Evolutionary conservation across 2,888 invertebrate species (phyloP).

Genomic region (Hypolimnas misippus): DNA sequence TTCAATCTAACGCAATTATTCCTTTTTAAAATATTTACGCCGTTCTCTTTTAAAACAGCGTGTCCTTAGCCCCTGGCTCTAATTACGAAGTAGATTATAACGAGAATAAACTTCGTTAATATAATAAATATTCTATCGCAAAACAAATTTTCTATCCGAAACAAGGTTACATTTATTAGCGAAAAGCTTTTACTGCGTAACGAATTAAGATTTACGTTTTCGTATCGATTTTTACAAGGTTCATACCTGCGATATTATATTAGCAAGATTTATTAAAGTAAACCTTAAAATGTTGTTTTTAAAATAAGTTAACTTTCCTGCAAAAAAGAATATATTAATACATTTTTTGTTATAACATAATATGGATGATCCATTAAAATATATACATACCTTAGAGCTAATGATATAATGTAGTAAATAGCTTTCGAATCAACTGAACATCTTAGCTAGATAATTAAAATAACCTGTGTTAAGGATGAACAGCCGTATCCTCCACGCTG

Average conservation of each 20-base stretch:
- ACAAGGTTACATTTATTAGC: slow-evolving; percentile 10
- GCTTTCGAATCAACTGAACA: too few species aligned
- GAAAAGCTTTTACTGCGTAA: neutral
- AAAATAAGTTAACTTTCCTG: too few species aligned
- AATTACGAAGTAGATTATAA: slow-evolving; percentile 1
- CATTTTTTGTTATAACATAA: too few species aligned
- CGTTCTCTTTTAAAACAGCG: neutral
- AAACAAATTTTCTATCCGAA: slow-evolving; percentile 7
- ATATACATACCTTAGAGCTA: too few species aligned
- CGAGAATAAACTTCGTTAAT: slow-evolving; percentile 2
- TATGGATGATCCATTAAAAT: too few species aligned
- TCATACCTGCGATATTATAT: neutral
- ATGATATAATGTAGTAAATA: too few species aligned
- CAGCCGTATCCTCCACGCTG: too few species aligned
- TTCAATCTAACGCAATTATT: neutral
- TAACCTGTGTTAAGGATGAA: too few species aligned
- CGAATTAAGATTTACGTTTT: neutral
- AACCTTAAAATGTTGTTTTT: neutral
- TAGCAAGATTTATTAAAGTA: neutral
- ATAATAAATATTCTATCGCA: slow-evolving; percentile 7
- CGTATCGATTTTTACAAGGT: neutral
- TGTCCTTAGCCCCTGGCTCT: neutral
- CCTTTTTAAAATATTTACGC: neutral
- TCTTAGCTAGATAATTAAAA: too few species aligned
- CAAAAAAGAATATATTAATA: too few species aligned